Evolutionary conservation across 2,113 vertebrate species (phyloP), one percentile per base, ranked within the genome.

Genomic region (Tupaia chinensis): DNA sequence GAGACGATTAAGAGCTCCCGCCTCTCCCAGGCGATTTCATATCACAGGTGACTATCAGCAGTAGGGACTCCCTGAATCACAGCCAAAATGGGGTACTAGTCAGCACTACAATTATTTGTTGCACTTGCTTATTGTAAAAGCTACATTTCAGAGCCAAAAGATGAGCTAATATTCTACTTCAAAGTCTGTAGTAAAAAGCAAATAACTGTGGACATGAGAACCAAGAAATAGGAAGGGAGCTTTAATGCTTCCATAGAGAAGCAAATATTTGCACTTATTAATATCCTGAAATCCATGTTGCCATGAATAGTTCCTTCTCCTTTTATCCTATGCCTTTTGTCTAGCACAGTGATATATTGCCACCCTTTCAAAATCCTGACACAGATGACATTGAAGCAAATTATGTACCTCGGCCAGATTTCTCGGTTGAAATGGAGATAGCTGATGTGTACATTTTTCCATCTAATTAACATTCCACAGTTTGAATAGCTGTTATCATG

Each of bases 401-500:
- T 97, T 98, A 98, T 76, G 68, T 96, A 97, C 97, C 97, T 97
- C 95, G 32, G 44, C 97, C 95, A 98, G 97, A 98, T 74, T 97
- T 94, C 93, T 96, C 97, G 82, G 65, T 95, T 97, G 94, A 97
- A 98, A 98, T 16, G 91, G 76, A 97, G 93, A 96, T 97, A 97
- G 98, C 93, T 76, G 97, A 96, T 98, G 95, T 70, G 96, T 79
- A 98, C 95, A 74, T 95, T 94, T 97, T 97, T 89, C 95, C 56
- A 86, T 95, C 95, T 98, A 98, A 98, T 98, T 98, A 98, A 97
- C 98, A 98, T 98, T 98, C 97, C 96, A 92, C n/a, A 32, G 91
- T 98, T 96, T 98, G 98, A 96, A 95, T 97, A 98, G 98, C 93
- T 96, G 86, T 93, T 98, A 97, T 96, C 96, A 88, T 96, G 91